phyloP scores from a whole-genome alignment of 1,140 invertebrate species.

The Nylanderia fulva region DNA sequence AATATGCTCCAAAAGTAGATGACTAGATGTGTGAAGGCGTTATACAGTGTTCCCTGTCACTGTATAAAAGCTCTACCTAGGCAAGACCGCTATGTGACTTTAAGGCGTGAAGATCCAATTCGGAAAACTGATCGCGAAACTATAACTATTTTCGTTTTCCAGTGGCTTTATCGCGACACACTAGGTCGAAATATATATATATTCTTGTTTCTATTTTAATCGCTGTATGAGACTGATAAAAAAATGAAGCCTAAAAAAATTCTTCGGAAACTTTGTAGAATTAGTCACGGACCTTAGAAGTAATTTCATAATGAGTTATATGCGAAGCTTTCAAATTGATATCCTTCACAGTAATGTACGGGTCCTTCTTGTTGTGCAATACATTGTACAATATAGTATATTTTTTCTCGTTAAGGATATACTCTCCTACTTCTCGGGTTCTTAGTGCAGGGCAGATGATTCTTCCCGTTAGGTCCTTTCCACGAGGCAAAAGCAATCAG shows the following conservation, averaged over 20 bases:
- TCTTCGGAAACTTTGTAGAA: background rate
- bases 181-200: constrained; percentile 6
- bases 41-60: background rate
- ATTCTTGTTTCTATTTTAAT: background rate
- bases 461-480: constrained; percentile 72
- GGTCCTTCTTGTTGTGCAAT: background rate
- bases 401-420: constrained; percentile 53
- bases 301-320: background rate
- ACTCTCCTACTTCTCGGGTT: constrained; percentile 22
- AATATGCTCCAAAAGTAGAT: too few species aligned
- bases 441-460: constrained; percentile 62
- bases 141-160: constrained; percentile 32
- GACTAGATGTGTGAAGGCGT: too few species aligned
- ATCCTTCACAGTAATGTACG: background rate
- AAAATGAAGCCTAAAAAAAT: background rate
- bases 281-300: too few species aligned
- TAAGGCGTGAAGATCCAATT: constrained; percentile 36
- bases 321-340: background rate
- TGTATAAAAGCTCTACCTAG: constrained; percentile 47
- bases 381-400: constrained; percentile 9
- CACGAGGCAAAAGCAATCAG: constrained; percentile 74
- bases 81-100: constrained; percentile 33
- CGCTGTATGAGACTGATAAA: background rate
- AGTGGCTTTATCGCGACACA: constrained; percentile 41
- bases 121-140: constrained; percentile 49